Base-by-base conservation (phyloP, 35 echinoderm and acorn worm species). In the Apostichopus californicus region DNA sequence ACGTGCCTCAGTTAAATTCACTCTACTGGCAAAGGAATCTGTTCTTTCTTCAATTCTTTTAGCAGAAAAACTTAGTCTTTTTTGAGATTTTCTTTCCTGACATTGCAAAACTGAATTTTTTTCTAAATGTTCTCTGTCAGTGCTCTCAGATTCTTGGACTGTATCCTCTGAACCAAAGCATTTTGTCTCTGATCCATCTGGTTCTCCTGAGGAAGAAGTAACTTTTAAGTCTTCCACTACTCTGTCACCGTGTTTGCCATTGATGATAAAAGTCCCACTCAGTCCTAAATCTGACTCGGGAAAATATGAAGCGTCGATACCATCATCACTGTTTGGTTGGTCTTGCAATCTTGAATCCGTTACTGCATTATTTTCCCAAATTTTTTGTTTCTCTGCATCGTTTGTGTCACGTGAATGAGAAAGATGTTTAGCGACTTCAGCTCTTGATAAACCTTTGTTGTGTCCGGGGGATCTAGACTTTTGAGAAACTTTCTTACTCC, bases 241-340 rank as follows among this genome's bases (percentile, higher is more conserved):
- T 52, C 56, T 85, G 15, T 85, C 81, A 5, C n/a, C 58, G 68
- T 79, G 28, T 57, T 61, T 79, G 5, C 20, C 90, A 13, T 77
- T 91, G 56, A 77, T 58, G 64, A 91, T 91, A 55, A 91, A 91
- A 81, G 77, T 91, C 17, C 55, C 89, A 61, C 57, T 77, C 55
- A 63, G 54, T 91, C 90, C 77, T 57, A 91, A 54, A 78, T 80
- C 75, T 14, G 77, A 57, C 24, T 24, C 55, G 5, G 53, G 60
- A 17, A 79, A 91, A 21, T 77, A 54, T 4, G 9, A 59, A 15
- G 13, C 7, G n/a, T 8, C 13, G 6, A 1, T 28, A 11, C 23
- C 54, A 54, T 13, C 23, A 5, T 21, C 23, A 23, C 3, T 79
- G 34, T 57, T 79, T 79, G 20, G 77, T 55, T 79, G 72, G 21